Base-by-base conservation (phyloP, 1,140 invertebrate species). In the Trypoxylus dichotomus region DNA sequence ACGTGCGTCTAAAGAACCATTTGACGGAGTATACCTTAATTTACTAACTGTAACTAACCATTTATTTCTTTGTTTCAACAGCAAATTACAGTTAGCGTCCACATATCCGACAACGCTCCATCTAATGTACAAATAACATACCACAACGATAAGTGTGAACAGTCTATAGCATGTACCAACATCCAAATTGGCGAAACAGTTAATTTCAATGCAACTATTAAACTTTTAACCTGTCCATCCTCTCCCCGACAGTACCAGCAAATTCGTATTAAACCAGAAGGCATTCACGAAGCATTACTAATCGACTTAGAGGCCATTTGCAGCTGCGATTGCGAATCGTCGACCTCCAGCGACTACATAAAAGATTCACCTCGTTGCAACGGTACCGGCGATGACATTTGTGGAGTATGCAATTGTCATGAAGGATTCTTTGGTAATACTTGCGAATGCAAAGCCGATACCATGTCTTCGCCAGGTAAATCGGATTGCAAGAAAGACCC, bases 241-340 rank as follows among this genome's bases (percentile, higher is more conserved):
- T 88, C 77, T 11, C 92, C 96, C 80, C 96, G 95, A 92, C 92
- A 90, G 25, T n/a, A n/a, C n/a, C 93, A 95, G 85, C 90, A 87
- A 13, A 94, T 98, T 82, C 88, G 92, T 74, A 98, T 99, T 79
- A 97, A 97, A 87, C 96, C 97, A 1, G 95, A 97, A 21, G 97
- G 96, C 79, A 92, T 98, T 47, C 94, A 95, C 79, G 97, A 98
- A 86, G 93, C 91, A 83, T 87, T 98, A 5, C 89, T 90, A 8
- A 91, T 98, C 1, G 92, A 97, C 80, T 85, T 98, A 76, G 93
- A 97, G 83, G 94, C 97, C 90, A 87, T 96, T 1, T 98, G 97
- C 83, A 93, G 96, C 79, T 99, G 97, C 83, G 92, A 92, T 27
- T 98, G 97, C 86, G 95, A 96, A 84, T 88, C 89, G 76, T 85